Conservation (phyloP, 2,888 invertebrate species). For the Clanis bilineata region DNA sequence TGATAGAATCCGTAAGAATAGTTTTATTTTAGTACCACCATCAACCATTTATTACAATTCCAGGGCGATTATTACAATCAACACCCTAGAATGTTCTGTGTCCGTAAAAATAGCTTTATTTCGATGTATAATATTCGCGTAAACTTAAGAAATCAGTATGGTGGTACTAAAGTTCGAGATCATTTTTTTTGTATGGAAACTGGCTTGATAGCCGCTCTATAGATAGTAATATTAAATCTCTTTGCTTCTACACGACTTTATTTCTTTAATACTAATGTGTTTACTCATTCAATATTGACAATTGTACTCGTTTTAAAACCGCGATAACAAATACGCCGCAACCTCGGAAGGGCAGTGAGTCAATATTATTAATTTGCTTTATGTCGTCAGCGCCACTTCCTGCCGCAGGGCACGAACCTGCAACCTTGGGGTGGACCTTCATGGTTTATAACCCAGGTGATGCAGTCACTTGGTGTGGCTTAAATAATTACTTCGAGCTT, state of each 20-base stretch:
- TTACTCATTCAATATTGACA: not conserved
- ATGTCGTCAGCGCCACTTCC: conserved; percentile 1
- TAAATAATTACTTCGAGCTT: not conserved
- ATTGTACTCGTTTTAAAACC: not conserved
- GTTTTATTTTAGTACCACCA: no score
- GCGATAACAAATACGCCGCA: not conserved
- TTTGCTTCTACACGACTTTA: not conserved
- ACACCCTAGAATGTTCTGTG: no score
- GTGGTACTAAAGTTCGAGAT: no score
- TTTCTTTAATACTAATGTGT: not conserved
- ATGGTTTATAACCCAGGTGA: not conserved
- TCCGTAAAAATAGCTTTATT: no score
- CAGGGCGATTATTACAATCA: no score
- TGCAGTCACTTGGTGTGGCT: not conserved
- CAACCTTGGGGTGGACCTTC: not conserved
- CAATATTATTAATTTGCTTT: conserved; percentile 16
- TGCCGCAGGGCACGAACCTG: not conserved
- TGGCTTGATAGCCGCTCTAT: no score
- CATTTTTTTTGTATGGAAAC: no score
- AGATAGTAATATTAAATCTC: no score
- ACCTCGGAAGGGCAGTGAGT: conserved; percentile 7
- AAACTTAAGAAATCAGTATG: no score
- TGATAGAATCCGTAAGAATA: no score
- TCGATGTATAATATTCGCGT: no score
- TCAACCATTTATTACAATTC: no score